These are phyloP conservation scores for Notospermus geniculatus DNA, from an alignment of 1,140 invertebrate genomes.

Conservation along the genomic window DNA sequence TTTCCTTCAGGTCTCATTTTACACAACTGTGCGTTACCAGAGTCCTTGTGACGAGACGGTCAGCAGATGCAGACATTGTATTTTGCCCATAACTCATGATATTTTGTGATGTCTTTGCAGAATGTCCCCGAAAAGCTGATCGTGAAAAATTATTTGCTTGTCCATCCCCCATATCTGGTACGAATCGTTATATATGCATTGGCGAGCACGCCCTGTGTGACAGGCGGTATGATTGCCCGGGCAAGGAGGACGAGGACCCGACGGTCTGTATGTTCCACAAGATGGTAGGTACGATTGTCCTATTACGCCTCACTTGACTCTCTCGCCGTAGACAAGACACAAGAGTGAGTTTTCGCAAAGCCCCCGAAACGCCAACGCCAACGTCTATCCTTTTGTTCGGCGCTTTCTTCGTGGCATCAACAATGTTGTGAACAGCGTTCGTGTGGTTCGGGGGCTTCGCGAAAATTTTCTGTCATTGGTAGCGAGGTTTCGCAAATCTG, in stretches of 20 bases:
- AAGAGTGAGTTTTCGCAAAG: no score
- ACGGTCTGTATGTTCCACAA: constrained; percentile 95
- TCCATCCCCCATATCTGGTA: constrained; percentile 79
- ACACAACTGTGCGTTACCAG: no score
- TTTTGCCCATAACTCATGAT: background rate
- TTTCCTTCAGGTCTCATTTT: no score
- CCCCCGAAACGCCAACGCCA: no score
- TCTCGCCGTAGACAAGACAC: background rate
- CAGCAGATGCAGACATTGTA: no score
- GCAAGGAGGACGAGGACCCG: constrained; percentile 87
- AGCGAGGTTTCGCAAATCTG: no score
- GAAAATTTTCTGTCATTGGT: no score
- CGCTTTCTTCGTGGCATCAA: no score
- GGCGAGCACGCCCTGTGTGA: constrained; percentile 94
- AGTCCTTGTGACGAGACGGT: no score
- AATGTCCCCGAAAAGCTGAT: constrained; percentile 88
- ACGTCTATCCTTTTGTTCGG: no score
- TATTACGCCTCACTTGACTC: background rate
- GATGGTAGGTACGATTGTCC: constrained; percentile 69
- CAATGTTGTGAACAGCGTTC: no score
- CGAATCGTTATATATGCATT: constrained; percentile 87
- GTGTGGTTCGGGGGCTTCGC: no score
- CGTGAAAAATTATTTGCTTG: constrained; percentile 88
- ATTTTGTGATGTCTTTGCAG: constrained; percentile 62
- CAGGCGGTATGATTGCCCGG: constrained; percentile 90